Conservation (phyloP, 2,797 vertebrate species). For the Perdix hodgsoniae region DNA sequence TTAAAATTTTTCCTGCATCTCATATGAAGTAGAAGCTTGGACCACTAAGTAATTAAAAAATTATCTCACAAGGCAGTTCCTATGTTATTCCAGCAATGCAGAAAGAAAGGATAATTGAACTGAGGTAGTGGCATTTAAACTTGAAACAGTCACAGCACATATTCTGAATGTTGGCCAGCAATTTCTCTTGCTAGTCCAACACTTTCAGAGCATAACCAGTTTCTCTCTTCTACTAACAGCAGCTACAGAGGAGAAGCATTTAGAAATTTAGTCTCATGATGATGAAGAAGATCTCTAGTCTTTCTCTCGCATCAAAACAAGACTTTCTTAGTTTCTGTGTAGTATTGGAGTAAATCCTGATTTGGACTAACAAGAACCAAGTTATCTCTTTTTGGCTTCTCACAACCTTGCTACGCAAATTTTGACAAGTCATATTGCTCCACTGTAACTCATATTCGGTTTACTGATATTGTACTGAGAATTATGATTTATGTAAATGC, state of each 20-base stretch:
- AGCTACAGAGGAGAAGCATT: not conserved
- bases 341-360: not conserved
- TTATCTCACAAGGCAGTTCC: not conserved
- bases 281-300: not conserved
- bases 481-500: not conserved
- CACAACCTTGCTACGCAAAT: not conserved
- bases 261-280: not conserved
- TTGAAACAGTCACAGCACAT: not conserved
- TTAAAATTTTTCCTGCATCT: not conserved
- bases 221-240: not conserved
- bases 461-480: not conserved
- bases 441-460: not conserved
- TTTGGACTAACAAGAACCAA: accelerated
- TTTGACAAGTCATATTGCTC: not conserved
- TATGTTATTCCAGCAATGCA: not conserved
- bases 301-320: not conserved
- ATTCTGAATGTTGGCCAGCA: not conserved
- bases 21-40: not conserved
- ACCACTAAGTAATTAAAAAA: not conserved
- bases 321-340: not conserved
- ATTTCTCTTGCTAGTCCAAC: not conserved
- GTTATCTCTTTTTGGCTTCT: not conserved
- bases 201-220: not conserved
- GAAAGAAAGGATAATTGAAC: not conserved
- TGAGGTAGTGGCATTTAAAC: not conserved